Evolutionary conservation across 2,888 invertebrate genomes (phyloP).

Genomic region (Patella ulyssiponensis): DNA sequence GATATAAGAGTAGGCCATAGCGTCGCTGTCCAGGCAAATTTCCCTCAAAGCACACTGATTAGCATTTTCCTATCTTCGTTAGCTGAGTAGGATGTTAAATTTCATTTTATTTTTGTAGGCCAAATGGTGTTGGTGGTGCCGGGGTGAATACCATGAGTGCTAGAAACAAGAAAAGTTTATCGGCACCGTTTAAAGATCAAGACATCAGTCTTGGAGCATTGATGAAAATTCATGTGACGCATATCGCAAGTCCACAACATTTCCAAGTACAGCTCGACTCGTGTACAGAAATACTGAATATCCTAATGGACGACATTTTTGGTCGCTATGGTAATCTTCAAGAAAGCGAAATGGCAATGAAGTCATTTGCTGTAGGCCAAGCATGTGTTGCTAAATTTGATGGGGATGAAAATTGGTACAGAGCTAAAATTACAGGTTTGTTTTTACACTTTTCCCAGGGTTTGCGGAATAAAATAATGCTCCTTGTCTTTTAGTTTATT

Average conservation of each 20-base stretch:
- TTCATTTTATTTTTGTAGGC: not conserved
- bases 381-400: conserved; percentile 58
- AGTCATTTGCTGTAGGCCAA: conserved; percentile 42
- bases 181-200: not conserved
- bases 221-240: conserved; percentile 58
- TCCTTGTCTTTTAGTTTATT: too few relatives aligned
- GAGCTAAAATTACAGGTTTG: conserved; percentile 58
- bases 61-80: too few relatives aligned
- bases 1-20: too few relatives aligned
- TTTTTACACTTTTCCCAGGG: not conserved
- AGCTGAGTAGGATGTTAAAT: too few relatives aligned
- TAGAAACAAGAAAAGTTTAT: not conserved
- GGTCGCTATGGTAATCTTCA: conserved; percentile 45
- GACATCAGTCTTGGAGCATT: conserved; percentile 39
- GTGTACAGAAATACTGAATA: conserved; percentile 44
- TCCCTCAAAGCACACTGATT: too few relatives aligned
- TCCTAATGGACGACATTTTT: conserved; percentile 51
- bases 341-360: conserved; percentile 41
- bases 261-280: conserved; percentile 57
- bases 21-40: too few relatives aligned
- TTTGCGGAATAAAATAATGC: too few relatives aligned
- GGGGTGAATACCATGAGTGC: not conserved
- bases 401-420: conserved; percentile 58
- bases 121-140: conserved; percentile 6
- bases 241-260: conserved; percentile 54